Base-by-base conservation (phyloP, 2,113 vertebrate species). In the Ornithorhynchus anatinus region DNA sequence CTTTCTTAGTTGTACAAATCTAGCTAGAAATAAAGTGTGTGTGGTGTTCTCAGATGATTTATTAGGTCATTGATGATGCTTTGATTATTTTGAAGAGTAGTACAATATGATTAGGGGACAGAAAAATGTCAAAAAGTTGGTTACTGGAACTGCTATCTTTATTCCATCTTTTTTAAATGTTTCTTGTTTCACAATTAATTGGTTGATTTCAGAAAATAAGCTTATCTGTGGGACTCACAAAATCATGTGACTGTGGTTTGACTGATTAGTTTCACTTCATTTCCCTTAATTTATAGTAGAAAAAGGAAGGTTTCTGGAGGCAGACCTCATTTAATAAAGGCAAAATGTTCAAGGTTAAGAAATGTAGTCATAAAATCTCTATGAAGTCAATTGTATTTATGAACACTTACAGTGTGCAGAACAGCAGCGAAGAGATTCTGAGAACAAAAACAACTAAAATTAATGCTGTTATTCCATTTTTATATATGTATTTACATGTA, bases 261-360 rank as follows among this genome's bases (percentile, higher is more conserved):
- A 90, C 84, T 75, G 81, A 89, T 90, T 87, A 87, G 87, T 86
- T 86, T 88, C 81, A 81, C 82, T 25, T 81, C 83, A 80, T 87
- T 90, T 73, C 29, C 54, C 81, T 83, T 79, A 84, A 83, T 78
- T 89, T 81, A 81, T 84, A 48, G 62, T 19, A 47, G 68, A 69
- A 73, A 73, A 76, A 3, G 35, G 14, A 73, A 71, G 78, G 66
- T 84, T 56, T 29, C 73, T 3, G 52, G 40, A 75, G 63, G 17
- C 51, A 64, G 60, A 72, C 79, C 80, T 62, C 84, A 83, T 45
- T 32, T 35, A 81, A 69, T 6, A 53, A 54, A 72, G 68, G 80
- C 75, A 48, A 83, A 88, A 75, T 4, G 51, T 63, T 14, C 0
- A 2, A 78, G 56, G 42, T 8, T 58, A 69, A 65, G 56, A 68